Evolutionary conservation across 2,797 vertebrate genomes (phyloP).

Genomic region (Melanotaenia parkinsoni): DNA sequence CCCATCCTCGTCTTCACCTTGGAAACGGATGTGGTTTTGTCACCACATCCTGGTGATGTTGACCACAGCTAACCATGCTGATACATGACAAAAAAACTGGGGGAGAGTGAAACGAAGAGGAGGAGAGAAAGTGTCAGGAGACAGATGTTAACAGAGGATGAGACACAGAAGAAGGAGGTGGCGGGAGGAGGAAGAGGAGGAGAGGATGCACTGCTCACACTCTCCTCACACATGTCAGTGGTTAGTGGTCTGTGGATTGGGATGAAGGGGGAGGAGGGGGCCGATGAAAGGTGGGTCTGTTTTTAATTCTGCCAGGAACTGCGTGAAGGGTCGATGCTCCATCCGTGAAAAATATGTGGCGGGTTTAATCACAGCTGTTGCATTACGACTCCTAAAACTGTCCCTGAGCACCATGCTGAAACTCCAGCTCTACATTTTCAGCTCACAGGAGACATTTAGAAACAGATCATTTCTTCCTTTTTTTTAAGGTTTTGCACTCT

Average conservation of each 20-base stretch:
- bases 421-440: slow-evolving; percentile 1
- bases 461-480: background rate
- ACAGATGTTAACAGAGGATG: slow-evolving; percentile 58
- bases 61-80: slow-evolving; percentile 52
- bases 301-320: slow-evolving; percentile 78
- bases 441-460: too few species aligned
- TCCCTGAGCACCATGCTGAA: slow-evolving; percentile 7
- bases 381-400: slow-evolving; percentile 10
- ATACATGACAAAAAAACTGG: slow-evolving; percentile 44
- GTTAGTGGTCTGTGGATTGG: slow-evolving; percentile 78
- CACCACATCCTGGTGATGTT: slow-evolving; percentile 68
- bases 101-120: slow-evolving; percentile 18
- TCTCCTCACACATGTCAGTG: slow-evolving; percentile 83
- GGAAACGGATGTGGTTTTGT: slow-evolving; percentile 70
- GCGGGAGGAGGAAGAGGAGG: background rate
- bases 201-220: slow-evolving; percentile 67
- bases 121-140: slow-evolving; percentile 51
- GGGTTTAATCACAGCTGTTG: slow-evolving; percentile 25
- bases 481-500: background rate
- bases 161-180: slow-evolving; percentile 30
- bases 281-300: slow-evolving; percentile 75
- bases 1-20: background rate
- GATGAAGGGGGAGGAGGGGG: slow-evolving; percentile 59
- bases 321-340: slow-evolving; percentile 51
- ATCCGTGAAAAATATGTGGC: slow-evolving; percentile 32